These are phyloP conservation scores for Medauroidea extradentata DNA, from an alignment of 1,140 invertebrate genomes.

Conservation along the genomic window DNA sequence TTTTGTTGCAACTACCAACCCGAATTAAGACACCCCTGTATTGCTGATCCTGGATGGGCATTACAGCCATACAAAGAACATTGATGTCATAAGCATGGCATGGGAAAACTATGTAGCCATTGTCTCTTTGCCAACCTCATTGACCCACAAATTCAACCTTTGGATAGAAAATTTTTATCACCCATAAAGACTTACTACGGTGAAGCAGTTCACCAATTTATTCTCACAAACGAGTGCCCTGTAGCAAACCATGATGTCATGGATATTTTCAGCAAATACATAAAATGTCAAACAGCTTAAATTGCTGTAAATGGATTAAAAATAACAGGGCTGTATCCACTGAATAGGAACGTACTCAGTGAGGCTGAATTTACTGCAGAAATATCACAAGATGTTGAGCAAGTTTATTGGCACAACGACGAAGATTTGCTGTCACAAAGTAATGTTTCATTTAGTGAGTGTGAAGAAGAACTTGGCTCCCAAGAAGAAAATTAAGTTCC, in stretches of 20 bases:
- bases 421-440: too few species aligned
- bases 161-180: constrained; percentile 26
- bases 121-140: constrained; percentile 42
- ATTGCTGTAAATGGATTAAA: constrained; percentile 37
- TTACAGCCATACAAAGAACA: constrained; percentile 18
- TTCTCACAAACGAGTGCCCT: not conserved
- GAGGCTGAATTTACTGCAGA: too few species aligned
- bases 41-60: constrained; percentile 30
- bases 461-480: too few species aligned
- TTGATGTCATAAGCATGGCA: constrained; percentile 23
- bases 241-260: constrained; percentile 28
- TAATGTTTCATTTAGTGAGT: too few species aligned
- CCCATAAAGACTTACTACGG: constrained; percentile 30
- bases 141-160: constrained; percentile 24
- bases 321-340: too few species aligned
- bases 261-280: constrained; percentile 8
- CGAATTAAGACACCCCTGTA: constrained; percentile 12
- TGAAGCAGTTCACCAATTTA: constrained; percentile 20
- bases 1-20: constrained; percentile 33
- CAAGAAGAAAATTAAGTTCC: too few species aligned
- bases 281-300: constrained; percentile 20
- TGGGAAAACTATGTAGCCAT: constrained; percentile 31
- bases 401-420: too few species aligned
- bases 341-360: too few species aligned
- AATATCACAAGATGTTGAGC: too few species aligned